Conservation (phyloP, 1,140 invertebrate genomes). For the Chelonus insularis region DNA sequence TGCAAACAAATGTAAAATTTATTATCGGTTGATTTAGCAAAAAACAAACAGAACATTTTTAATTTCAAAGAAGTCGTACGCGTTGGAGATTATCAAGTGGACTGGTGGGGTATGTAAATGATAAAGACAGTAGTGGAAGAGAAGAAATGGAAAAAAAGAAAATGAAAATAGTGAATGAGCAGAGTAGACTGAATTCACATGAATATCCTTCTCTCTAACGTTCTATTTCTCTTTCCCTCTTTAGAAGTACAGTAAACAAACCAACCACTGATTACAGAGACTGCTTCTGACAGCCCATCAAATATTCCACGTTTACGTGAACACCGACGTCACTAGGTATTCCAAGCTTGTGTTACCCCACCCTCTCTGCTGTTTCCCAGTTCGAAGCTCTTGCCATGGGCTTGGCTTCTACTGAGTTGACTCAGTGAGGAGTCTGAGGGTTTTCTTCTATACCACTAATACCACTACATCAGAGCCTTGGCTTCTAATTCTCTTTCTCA, state of each 20-base stretch:
- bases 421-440: slow-evolving; percentile 40
- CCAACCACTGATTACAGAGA: slow-evolving; percentile 59
- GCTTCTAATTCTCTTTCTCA: slow-evolving; percentile 28
- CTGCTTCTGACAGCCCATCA: slow-evolving; percentile 60
- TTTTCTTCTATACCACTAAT: slow-evolving; percentile 11
- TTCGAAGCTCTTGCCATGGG: neutral
- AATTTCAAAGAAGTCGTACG: neutral
- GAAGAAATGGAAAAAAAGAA: slow-evolving; percentile 6
- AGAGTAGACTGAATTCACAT: neutral
- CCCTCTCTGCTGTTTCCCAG: neutral
- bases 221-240: slow-evolving; percentile 1
- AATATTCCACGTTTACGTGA: slow-evolving; percentile 59
- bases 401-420: slow-evolving; percentile 30
- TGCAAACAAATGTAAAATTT: too few species aligned
- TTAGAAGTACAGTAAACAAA: slow-evolving; percentile 51
- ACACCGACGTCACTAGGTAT: slow-evolving; percentile 56
- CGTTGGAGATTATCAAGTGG: neutral
- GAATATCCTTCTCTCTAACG: neutral
- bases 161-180: slow-evolving; percentile 16
- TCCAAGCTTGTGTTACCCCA: slow-evolving; percentile 47
- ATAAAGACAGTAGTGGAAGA: slow-evolving; percentile 6
- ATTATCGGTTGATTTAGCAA: too few species aligned
- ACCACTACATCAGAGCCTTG: slow-evolving; percentile 3
- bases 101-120: neutral
- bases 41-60: too few species aligned